Conservation (phyloP, 1,140 invertebrate species). For the Wasmannia auropunctata region DNA sequence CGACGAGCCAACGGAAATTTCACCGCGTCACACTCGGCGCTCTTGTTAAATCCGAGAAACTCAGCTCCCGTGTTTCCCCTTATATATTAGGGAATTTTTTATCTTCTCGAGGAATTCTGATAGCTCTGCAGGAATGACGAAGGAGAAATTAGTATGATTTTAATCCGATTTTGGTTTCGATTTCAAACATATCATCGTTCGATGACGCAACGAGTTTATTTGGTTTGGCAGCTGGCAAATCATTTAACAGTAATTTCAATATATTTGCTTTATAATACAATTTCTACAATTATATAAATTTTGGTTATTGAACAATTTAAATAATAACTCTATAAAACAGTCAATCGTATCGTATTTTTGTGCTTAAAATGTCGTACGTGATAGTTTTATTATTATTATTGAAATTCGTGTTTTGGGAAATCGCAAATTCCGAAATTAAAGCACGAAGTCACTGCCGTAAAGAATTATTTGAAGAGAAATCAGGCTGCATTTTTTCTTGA, state of each 20-base stretch:
- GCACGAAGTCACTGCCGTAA: background rate
- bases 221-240: background rate
- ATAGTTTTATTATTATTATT: background rate
- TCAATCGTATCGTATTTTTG: background rate
- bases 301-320: background rate
- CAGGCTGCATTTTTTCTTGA: background rate
- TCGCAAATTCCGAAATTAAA: background rate
- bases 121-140: background rate
- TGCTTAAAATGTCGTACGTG: background rate
- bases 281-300: background rate
- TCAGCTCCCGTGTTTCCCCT: background rate
- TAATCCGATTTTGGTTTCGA: background rate
- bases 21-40: background rate
- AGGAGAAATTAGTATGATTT: background rate
- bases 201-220: background rate
- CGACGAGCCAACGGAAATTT: slow-evolving; percentile 7
- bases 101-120: background rate
- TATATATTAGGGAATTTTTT: background rate
- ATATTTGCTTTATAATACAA: background rate
- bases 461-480: background rate
- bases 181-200: background rate
- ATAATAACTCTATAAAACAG: background rate
- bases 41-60: background rate
- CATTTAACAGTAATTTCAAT: background rate
- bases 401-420: background rate